These are phyloP conservation scores for Petrocephalus schoutedeni DNA, from an alignment of 2,797 vertebrate genomes.

Conservation along the genomic window DNA sequence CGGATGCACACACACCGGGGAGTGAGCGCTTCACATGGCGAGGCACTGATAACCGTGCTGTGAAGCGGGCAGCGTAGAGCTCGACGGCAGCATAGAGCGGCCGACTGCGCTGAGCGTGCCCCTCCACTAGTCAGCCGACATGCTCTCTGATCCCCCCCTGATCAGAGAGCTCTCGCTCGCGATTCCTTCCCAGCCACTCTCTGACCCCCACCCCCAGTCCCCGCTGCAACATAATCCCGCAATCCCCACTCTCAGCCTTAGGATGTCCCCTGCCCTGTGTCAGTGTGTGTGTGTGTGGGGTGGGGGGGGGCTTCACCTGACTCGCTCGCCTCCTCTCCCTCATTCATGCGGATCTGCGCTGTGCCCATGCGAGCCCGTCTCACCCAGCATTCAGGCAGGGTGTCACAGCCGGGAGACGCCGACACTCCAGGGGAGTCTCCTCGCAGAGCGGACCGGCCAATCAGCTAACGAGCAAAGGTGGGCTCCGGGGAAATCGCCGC, in stretches of 20 bases:
- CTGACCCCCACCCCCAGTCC: background rate
- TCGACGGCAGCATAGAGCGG: background rate
- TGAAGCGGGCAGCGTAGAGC: background rate
- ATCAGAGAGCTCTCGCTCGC: conserved; percentile 18
- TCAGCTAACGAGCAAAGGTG: conserved; percentile 11
- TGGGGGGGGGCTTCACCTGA: conserved; percentile 4
- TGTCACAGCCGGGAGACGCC: background rate
- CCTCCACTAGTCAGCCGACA: conserved; percentile 4
- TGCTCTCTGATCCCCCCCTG: conserved; percentile 7
- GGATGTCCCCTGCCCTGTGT: conserved; percentile 10
- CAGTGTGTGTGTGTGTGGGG: background rate
- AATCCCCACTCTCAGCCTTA: background rate
- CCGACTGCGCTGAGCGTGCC: background rate
- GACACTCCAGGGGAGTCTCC: background rate
- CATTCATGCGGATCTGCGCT: background rate
- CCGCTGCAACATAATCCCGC: conserved; percentile 18
- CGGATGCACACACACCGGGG: background rate
- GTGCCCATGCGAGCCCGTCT: background rate
- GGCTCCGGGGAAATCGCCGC: conserved; percentile 27
- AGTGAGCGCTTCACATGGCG: background rate
- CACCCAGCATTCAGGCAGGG: background rate
- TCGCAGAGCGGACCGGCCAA: background rate
- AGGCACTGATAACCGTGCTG: background rate
- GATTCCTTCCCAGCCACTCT: conserved; percentile 16
- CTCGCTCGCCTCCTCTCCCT: background rate